Evolutionary conservation across 2,797 vertebrate genomes (phyloP).

Genomic region (Novumbra hubbsi): DNA sequence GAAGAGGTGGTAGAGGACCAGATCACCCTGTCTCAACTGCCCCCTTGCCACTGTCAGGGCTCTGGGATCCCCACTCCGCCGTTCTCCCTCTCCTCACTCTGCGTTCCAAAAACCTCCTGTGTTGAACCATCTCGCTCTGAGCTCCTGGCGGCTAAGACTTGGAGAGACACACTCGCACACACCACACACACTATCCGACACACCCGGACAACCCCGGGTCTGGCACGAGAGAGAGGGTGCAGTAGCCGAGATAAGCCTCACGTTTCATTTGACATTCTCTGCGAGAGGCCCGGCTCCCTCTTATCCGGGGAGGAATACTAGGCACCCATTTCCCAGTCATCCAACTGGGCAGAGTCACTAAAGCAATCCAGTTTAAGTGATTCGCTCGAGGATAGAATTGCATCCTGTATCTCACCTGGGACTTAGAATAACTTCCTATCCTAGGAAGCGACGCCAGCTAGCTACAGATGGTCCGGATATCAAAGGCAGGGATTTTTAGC

Average conservation of each 20-base stretch:
- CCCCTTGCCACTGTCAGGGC: conserved; percentile 40
- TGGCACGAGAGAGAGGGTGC: not conserved
- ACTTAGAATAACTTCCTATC: conserved; percentile 2
- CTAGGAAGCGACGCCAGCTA: not conserved
- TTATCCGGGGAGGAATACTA: conserved; percentile 6
- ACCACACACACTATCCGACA: conserved; percentile 1
- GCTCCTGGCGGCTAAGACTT: not conserved
- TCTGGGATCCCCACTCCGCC: conserved; percentile 10
- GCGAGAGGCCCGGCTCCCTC: not conserved
- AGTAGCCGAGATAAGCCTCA: not conserved
- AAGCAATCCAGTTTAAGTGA: conserved; percentile 19
- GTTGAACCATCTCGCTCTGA: not conserved
- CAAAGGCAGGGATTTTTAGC: conserved; percentile 28
- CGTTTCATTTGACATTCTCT: conserved; percentile 3
- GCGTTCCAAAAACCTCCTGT: not conserved
- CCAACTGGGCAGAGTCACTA: not conserved
- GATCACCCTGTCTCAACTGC: conserved; percentile 40
- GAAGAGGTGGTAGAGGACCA: conserved; percentile 6
- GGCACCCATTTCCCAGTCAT: conserved; percentile 4
- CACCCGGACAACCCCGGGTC: not conserved
- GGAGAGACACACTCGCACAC: not conserved
- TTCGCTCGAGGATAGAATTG: conserved; percentile 21
- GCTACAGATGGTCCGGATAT: not conserved
- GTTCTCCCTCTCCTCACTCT: no score
- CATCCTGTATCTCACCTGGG: conserved; percentile 17